Evolutionary conservation across 2,113 vertebrate species (phyloP).

Genomic region (Ia io): DNA sequence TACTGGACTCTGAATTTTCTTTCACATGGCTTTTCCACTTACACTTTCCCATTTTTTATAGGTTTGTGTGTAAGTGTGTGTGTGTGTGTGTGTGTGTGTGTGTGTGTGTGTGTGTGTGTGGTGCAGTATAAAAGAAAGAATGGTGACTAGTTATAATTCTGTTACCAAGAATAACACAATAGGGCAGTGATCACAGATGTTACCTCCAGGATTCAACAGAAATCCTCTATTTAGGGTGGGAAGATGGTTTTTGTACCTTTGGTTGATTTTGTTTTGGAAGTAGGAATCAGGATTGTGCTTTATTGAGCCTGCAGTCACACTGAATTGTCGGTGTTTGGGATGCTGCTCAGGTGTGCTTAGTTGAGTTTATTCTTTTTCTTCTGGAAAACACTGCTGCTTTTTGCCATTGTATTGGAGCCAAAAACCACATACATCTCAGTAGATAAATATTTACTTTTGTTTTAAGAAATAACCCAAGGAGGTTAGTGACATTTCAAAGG

Average conservation of each 20-base stretch:
- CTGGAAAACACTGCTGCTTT: conserved; percentile 82
- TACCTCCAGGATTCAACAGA: conserved; percentile 82
- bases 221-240: conserved; percentile 69
- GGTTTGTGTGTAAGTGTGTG: conserved; percentile 51
- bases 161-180: conserved; percentile 63
- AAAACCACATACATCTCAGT: conserved; percentile 73
- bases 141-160: conserved; percentile 50
- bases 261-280: conserved; percentile 63
- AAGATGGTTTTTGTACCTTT: conserved; percentile 21
- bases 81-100: background rate
- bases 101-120: conserved; percentile 34
- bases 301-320: conserved; percentile 78
- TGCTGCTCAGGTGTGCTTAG: conserved; percentile 83
- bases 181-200: conserved; percentile 75
- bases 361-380: conserved; percentile 68
- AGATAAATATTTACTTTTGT: conserved; percentile 72
- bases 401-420: conserved; percentile 79
- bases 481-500: conserved; percentile 65
- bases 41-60: conserved; percentile 68
- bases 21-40: conserved; percentile 65
- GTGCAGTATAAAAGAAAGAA: conserved; percentile 43
- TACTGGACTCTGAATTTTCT: conserved; percentile 58
- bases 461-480: conserved; percentile 61
- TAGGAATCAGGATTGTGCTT: conserved; percentile 78
- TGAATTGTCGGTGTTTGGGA: conserved; percentile 77